Evolutionary conservation across 1,140 invertebrate species (phyloP).

Genomic region (Sitophilus oryzae): DNA sequence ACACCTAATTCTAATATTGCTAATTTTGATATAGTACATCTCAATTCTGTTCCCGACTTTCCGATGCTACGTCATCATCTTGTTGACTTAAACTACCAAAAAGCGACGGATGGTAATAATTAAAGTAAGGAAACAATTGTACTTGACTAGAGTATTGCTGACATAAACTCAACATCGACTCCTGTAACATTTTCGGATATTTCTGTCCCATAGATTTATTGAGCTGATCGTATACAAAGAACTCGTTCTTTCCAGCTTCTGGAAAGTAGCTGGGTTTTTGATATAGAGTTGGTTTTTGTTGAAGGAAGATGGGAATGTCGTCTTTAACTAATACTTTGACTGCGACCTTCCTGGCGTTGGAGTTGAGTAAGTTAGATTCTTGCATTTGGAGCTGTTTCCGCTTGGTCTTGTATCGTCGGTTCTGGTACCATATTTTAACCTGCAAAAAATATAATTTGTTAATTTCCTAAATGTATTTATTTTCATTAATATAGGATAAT

Average conservation of each 20-base stretch:
- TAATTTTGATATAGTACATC: neutral
- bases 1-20: slow-evolving; percentile 1
- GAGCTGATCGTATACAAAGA: slow-evolving; percentile 41
- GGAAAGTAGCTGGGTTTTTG: slow-evolving; percentile 31
- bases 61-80: slow-evolving; percentile 28
- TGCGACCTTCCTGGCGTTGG: slow-evolving; percentile 69
- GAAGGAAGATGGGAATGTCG: slow-evolving; percentile 52
- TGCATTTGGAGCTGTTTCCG: slow-evolving; percentile 82
- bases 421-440: slow-evolving; percentile 91
- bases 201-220: slow-evolving; percentile 34
- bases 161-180: slow-evolving; percentile 42
- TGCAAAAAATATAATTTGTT: no score
- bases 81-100: slow-evolving; percentile 29
- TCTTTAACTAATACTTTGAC: slow-evolving; percentile 86
- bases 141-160: slow-evolving; percentile 43
- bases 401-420: slow-evolving; percentile 93
- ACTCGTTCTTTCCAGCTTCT: slow-evolving; percentile 32
- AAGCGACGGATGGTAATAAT: slow-evolving; percentile 43
- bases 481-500: no score
- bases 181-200: slow-evolving; percentile 39
- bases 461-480: no score
- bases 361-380: slow-evolving; percentile 54
- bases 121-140: slow-evolving; percentile 44
- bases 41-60: slow-evolving; percentile 32
- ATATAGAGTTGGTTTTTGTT: slow-evolving; percentile 35